Percentiles rank a stretch among this genome's conserved stretches.
Evolutionary conservation across 2,113 vertebrate species (phyloP).

Genomic region (Malaclemys terrapin): DNA sequence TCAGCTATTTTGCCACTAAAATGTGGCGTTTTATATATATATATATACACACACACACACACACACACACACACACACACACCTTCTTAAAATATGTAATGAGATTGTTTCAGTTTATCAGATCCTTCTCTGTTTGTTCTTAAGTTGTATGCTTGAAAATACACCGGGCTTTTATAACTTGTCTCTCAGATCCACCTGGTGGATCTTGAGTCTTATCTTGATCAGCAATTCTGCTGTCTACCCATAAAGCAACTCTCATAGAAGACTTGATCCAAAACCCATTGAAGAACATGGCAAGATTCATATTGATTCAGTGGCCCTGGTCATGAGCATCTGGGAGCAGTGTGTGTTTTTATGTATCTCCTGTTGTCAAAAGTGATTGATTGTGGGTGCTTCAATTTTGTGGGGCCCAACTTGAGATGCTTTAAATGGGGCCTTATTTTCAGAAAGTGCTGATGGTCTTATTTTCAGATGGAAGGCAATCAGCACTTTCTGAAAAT

Average conservation of each 20-base stretch:
- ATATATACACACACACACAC: too few relatives aligned
- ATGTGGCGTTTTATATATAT: background rate
- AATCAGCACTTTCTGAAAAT: background rate
- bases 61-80: background rate
- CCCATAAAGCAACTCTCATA: background rate
- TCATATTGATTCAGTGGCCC: background rate
- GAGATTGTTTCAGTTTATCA: background rate
- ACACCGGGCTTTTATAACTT: background rate
- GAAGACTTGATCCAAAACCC: background rate
- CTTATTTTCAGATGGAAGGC: too few relatives aligned
- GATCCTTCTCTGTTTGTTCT: background rate
- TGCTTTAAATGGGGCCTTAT: background rate
- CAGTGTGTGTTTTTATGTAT: background rate
- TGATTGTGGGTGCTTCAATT: background rate
- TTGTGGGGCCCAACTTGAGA: background rate
- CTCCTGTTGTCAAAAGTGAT: background rate
- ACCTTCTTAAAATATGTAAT: background rate
- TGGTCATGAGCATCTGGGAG: background rate
- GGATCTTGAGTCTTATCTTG: background rate
- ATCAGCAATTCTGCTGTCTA: background rate
- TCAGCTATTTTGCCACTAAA: background rate
- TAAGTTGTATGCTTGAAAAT: background rate
- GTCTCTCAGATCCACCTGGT: background rate
- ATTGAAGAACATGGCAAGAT: background rate
- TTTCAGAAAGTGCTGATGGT: background rate